Evolutionary conservation across 2,888 invertebrate species (phyloP), one percentile per base, ranked within the genome.

Genomic region (Microplitis deprimator): DNA sequence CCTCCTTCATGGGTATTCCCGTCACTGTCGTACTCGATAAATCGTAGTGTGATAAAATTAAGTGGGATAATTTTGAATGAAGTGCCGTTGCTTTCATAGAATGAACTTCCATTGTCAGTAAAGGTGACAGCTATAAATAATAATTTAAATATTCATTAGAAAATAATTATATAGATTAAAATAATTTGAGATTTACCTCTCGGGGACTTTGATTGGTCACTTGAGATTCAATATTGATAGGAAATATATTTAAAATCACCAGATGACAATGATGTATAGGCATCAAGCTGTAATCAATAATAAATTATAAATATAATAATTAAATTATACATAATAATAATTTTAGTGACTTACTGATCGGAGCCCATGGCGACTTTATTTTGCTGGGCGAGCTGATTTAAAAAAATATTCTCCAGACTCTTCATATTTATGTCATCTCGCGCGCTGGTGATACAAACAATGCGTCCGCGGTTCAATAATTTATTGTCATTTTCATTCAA

Each of bases 1-100:
- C 98, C 90, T 99, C 98, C 92, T 99, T 99, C 99, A 99, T 99
- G 1, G 99, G 99, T 85, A 99, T 99, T 4, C 98, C 97, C 6
- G 98, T 98, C 0, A 99, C 98, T 0, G 98, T 98, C 1, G 99
- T 99, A 77, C 96, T 97, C 0, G 97, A 96, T 68, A 99, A 91
- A 87, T 96, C 94, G 85, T 97, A 98, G 88, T 99, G 98, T 3
- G 94, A 93, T 83, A 96, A 89, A 81, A 96, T 96, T 6, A 96
- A 90, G 68, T 94, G 93, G 0, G 95, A 94, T 8, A 97, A 89
- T 83, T 96, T 93, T 78, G 93, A 93, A 0, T 96, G 94, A 73
- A 96, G 92, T 6, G 92, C 91, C 64, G 95, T 94, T 0, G 96
- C 96, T 83, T 93, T 93, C 13, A 95, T 93, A 1, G 95, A 95